Evolutionary conservation across 2,113 vertebrate species (phyloP).

Genomic region (Copsychus sechellarum): DNA sequence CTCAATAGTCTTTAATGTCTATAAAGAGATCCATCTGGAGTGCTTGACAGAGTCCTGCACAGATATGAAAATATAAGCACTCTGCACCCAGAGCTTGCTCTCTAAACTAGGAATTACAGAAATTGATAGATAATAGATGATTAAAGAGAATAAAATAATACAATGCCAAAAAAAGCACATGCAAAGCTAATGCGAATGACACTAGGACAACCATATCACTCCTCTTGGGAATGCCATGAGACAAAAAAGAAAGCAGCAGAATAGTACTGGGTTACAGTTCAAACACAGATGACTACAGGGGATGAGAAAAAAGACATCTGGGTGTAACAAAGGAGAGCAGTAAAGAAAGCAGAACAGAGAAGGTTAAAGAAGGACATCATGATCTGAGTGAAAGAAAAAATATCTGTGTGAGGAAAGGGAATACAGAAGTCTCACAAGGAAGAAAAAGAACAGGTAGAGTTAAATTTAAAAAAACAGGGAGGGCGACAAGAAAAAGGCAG

Average conservation of each 20-base stretch:
- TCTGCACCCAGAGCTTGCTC: neutral
- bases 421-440: neutral
- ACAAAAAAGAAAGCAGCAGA: neutral
- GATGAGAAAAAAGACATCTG: neutral
- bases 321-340: neutral
- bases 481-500: neutral
- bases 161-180: neutral
- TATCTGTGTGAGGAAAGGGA: neutral
- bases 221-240: neutral
- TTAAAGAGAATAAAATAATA: neutral
- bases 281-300: fast-evolving
- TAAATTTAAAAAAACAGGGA: neutral
- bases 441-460: neutral
- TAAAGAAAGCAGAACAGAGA: neutral
- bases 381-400: neutral
- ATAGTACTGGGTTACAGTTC: neutral
- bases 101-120: neutral
- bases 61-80: neutral
- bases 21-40: neutral
- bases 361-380: neutral
- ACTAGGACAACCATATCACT: neutral
- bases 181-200: neutral
- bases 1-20: neutral
- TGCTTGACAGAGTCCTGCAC: neutral
- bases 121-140: neutral